Base-by-base conservation (phyloP, 2,797 vertebrate species). In the Melanotaenia boesemani region DNA sequence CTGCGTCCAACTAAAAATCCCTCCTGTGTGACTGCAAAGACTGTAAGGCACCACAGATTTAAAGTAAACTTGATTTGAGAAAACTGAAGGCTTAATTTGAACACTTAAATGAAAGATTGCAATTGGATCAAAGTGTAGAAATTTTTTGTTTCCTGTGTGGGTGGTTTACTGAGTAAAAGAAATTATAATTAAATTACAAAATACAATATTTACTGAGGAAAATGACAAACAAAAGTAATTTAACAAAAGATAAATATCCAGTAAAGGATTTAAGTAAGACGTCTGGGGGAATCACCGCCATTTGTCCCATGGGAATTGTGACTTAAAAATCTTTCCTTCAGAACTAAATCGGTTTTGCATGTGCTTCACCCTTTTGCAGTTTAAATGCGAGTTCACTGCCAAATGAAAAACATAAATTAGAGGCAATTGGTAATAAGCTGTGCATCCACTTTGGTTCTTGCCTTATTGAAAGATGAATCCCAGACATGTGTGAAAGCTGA, bases 1-100 rank as follows among this genome's bases (percentile, higher is more conserved):
- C 77, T 79, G 82, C 0, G 80, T 88, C 91, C 86, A 90, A 90
- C 67, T 82, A 69, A 83, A 91, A 89, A 92, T 87, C 86, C 89
- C 83, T 84, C 87, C 88, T 86, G 83, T 86, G 79, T 89, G 80
- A 84, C 78, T 84, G 82, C 70, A 87, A 91, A 88, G 87, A 84
- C 84, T 81, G 59, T 55, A 66, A 84, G 81, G 85, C 88, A 84
- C 82, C 86, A 61, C 34, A 85, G 79, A 84, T 73, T 54, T 77
- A 54, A 79, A 71, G 79, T 70, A 52, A 75, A 62, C 68, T 87
- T 28, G 26, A 77, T 71, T 70, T 64, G 30, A 73, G 59, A 74
- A 56, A 62, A 62, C n/a, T 13, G 52, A 77, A 46, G 13, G 41
- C 41, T 46, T 46, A 18, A 46, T 46, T 18, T 5, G 41, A 46